Percentiles rank a stretch among this genome's conserved stretches.
These are phyloP conservation scores for Andrena chrysosceles DNA, from an alignment of 2,888 invertebrate genomes.

Conservation along the genomic window DNA sequence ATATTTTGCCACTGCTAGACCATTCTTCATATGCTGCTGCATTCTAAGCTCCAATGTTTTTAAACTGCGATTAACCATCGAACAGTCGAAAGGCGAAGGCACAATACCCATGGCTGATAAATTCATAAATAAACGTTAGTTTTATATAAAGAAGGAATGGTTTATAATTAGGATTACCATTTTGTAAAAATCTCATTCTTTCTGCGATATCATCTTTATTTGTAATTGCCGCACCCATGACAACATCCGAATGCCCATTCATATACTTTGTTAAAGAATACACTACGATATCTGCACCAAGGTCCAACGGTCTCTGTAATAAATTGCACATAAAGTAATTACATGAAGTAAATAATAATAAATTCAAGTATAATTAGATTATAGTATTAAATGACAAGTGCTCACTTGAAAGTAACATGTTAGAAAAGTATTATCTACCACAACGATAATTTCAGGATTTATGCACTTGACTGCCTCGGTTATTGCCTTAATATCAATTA, in stretches of 20 bases:
- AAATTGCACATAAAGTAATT: background rate
- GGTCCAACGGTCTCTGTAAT: conserved; percentile 91
- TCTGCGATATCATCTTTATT: conserved; percentile 90
- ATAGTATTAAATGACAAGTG: conserved; percentile 15
- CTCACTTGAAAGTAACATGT: conserved; percentile 93
- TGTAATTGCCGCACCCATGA: conserved; percentile 96
- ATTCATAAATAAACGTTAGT: conserved; percentile 13
- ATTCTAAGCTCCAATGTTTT: conserved; percentile 97
- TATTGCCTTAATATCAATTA: conserved; percentile 93
- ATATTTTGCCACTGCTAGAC: conserved; percentile 92
- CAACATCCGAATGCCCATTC: conserved; percentile 98
- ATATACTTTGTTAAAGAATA: conserved; percentile 99
- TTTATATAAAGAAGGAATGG: background rate
- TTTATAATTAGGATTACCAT: conserved; percentile 86
- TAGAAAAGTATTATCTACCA: conserved; percentile 97
- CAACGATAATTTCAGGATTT: conserved; percentile 88
- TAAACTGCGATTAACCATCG: conserved; percentile 95
- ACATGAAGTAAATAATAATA: background rate
- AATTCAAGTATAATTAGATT: background rate
- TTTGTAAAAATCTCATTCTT: conserved; percentile 93
- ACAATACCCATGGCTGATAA: conserved; percentile 93
- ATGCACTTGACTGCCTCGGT: conserved; percentile 87
- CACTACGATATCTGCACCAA: conserved; percentile 96
- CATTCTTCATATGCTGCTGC: conserved; percentile 94
- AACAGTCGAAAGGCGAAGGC: conserved; percentile 98